Percentiles rank a stretch among this genome's conserved stretches.
These are phyloP conservation scores for Perognathus longimembris DNA, from an alignment of 2,113 vertebrate genomes.

Conservation along the genomic window DNA sequence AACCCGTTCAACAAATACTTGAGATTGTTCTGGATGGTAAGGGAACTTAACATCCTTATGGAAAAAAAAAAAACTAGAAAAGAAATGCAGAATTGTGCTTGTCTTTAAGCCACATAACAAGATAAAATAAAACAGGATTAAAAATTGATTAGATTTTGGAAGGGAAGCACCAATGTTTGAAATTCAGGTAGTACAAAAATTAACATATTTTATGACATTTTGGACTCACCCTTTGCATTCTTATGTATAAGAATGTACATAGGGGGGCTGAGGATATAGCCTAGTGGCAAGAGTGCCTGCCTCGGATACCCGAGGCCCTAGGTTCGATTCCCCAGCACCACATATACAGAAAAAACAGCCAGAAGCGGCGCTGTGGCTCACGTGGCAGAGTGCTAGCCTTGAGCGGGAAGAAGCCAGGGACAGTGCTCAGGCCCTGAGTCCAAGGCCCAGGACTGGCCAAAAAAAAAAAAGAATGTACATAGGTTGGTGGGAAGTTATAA, in stretches of 20 bases:
- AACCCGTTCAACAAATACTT: slow-evolving; percentile 86
- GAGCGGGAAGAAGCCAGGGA: too few species aligned
- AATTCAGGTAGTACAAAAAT: slow-evolving; percentile 22
- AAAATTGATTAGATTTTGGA: not conserved
- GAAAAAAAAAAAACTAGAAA: not conserved
- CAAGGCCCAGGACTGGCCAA: too few species aligned
- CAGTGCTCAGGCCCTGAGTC: too few species aligned
- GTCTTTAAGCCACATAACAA: not conserved
- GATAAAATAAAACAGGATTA: slow-evolving; percentile 1
- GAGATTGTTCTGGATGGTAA: slow-evolving; percentile 90
- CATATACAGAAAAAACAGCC: too few species aligned
- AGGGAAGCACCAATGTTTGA: not conserved
- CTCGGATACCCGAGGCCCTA: too few species aligned
- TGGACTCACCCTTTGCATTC: not conserved
- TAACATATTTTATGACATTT: not conserved
- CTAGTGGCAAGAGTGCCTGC: too few species aligned
- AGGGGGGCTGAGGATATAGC: too few species aligned
- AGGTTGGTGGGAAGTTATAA: not conserved
- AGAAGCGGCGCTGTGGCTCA: too few species aligned
- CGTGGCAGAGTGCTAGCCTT: too few species aligned
- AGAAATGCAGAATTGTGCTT: not conserved
- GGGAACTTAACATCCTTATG: slow-evolving; percentile 48
- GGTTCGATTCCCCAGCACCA: too few species aligned
- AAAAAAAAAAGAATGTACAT: too few species aligned
- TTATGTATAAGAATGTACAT: too few species aligned